phyloP scores from a whole-genome alignment of 2,113 vertebrate genomes.

The Marmota monax region DNA sequence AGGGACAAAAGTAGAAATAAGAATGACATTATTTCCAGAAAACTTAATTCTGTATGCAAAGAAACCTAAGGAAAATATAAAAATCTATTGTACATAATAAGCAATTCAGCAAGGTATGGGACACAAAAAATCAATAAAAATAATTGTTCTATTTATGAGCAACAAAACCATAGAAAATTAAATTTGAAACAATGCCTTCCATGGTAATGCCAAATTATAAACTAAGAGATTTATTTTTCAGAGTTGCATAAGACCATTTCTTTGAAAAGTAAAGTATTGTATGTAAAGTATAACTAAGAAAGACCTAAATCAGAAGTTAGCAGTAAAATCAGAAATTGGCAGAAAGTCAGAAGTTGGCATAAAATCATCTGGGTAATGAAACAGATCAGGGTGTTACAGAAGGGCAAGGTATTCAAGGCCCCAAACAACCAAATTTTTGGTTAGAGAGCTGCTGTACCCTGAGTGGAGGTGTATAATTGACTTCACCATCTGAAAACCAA shows the following conservation, averaged over 20 bases:
- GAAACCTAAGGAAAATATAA: not conserved
- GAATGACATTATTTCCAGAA: not conserved
- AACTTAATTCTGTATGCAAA: not conserved
- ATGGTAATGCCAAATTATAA: not conserved
- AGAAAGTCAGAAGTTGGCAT: not conserved
- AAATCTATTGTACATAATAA: not conserved
- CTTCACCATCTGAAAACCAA: not conserved
- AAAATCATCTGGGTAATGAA: not conserved
- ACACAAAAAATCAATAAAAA: not conserved
- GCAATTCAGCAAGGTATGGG: not conserved
- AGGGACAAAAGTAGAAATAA: not conserved
- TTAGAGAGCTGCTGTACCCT: too few species aligned
- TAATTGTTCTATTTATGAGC: conserved; percentile 1
- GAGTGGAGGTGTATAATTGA: not conserved
- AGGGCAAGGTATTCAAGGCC: not conserved
- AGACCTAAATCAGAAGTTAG: not conserved
- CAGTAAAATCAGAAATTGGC: not conserved
- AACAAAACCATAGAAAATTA: not conserved
- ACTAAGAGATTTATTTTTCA: not conserved
- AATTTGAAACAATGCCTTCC: not conserved
- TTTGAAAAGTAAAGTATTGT: not conserved
- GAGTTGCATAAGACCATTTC: not conserved
- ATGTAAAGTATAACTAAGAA: not conserved
- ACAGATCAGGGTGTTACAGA: not conserved
- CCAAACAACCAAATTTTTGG: not conserved